Percentiles rank a stretch among this genome's conserved stretches.
Evolutionary conservation across 2,113 vertebrate species (phyloP).

Genomic region (Rhinichthys klamathensis): DNA sequence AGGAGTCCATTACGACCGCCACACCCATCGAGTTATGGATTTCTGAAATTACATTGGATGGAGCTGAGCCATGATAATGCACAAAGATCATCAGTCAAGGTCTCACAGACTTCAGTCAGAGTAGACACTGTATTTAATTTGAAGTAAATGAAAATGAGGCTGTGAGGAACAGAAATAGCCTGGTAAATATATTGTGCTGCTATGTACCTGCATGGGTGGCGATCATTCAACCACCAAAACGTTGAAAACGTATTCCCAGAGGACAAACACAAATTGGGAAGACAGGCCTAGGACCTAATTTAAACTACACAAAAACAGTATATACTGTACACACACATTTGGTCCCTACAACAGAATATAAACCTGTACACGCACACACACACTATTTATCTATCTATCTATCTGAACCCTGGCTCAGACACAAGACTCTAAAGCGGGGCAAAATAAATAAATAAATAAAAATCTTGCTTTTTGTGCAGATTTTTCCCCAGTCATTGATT

Average conservation of each 20-base stretch:
- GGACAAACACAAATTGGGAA: neutral
- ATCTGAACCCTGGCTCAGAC: too few species aligned
- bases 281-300: neutral
- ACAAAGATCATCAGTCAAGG: slow-evolving; percentile 27
- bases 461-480: neutral
- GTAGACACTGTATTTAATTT: slow-evolving; percentile 16
- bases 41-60: slow-evolving; percentile 22
- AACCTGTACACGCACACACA: too few species aligned
- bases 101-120: neutral
- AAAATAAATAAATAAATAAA: neutral
- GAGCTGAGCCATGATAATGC: slow-evolving; percentile 22
- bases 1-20: slow-evolving; percentile 43
- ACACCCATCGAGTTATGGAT: slow-evolving; percentile 32
- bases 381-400: too few species aligned
- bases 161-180: neutral
- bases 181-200: neutral
- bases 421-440: too few species aligned
- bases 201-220: neutral
- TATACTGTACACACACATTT: too few species aligned
- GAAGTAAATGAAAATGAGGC: neutral
- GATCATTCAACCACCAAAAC: neutral
- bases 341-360: too few species aligned
- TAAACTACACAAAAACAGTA: neutral
- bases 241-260: neutral
- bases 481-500: neutral